Percentiles rank a stretch among this genome's conserved stretches.
These are phyloP conservation scores for Neodiprion fabricii DNA, from an alignment of 1,140 invertebrate species.

Conservation along the genomic window DNA sequence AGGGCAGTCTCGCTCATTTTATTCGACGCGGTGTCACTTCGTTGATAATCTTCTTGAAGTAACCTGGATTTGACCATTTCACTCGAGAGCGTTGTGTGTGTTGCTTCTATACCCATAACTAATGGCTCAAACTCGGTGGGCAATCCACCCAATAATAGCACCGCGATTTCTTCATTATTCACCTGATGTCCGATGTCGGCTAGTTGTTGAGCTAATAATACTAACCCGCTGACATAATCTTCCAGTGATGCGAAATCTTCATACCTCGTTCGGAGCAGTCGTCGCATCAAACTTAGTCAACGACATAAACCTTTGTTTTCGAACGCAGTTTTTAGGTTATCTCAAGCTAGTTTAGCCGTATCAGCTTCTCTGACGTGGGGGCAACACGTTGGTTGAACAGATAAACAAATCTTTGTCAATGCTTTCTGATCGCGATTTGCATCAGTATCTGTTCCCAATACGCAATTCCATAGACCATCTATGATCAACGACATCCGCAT, in stretches of 20 bases:
- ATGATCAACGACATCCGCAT: not conserved
- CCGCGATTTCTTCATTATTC: not conserved
- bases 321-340: not conserved
- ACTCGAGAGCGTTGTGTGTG: constrained; percentile 1
- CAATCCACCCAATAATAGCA: not conserved
- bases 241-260: not conserved
- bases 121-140: not conserved
- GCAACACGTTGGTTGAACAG: constrained; percentile 2
- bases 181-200: not conserved
- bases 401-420: not conserved
- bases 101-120: constrained; percentile 3
- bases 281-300: not conserved
- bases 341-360: not conserved
- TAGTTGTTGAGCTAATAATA: constrained; percentile 1
- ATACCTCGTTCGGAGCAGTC: not conserved
- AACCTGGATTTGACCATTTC: constrained; percentile 2
- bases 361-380: not conserved
- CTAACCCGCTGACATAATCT: constrained; percentile 2
- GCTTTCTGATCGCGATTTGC: not conserved
- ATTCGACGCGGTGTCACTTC: not conserved
- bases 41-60: not conserved
- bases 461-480: not conserved
- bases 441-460: not conserved
- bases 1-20: not conserved
- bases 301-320: not conserved